Percentiles rank a stretch among this genome's conserved stretches.
Conservation (phyloP, 1,140 invertebrate species). For the Drosophila pseudoananassae region DNA sequence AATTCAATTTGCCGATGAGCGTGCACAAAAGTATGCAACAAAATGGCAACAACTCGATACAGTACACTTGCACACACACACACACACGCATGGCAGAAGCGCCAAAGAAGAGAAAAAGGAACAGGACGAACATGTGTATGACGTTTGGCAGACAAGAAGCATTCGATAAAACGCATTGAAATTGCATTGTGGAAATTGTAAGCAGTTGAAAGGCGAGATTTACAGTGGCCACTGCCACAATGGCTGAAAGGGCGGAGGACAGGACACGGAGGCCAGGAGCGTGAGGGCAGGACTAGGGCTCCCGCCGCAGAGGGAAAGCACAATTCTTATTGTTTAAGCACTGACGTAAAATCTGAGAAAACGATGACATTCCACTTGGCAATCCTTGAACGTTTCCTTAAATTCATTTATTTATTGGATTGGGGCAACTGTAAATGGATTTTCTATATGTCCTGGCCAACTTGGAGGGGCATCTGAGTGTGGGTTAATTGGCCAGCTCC, state of each 20-base stretch:
- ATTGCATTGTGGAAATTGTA: slow-evolving; percentile 75
- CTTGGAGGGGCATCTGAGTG: background rate
- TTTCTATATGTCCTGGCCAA: background rate
- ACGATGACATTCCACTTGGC: slow-evolving; percentile 57
- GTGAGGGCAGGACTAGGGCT: background rate
- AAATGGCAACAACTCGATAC: slow-evolving; percentile 58
- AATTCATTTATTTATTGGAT: slow-evolving; percentile 30
- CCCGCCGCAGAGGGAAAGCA: slow-evolving; percentile 3
- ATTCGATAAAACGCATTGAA: slow-evolving; percentile 75
- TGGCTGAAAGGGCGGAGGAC: background rate
- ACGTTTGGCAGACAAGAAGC: slow-evolving; percentile 73
- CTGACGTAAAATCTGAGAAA: slow-evolving; percentile 60
- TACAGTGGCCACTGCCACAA: slow-evolving; percentile 64
- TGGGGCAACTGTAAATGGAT: slow-evolving; percentile 38
- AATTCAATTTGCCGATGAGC: slow-evolving; percentile 76
- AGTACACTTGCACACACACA: slow-evolving; percentile 15
- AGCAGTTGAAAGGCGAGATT: slow-evolving; percentile 74
- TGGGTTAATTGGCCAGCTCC: slow-evolving; percentile 12
- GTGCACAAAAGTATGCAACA: slow-evolving; percentile 78
- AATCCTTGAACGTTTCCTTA: slow-evolving; percentile 46
- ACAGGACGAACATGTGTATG: slow-evolving; percentile 62
- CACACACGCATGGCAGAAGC: background rate
- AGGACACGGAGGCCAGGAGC: too few species aligned
- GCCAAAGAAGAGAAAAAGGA: background rate
- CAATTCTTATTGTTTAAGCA: slow-evolving; percentile 69